These are phyloP conservation scores for Physocephala rufipes DNA, from an alignment of 2,888 invertebrate genomes.

Conservation along the genomic window DNA sequence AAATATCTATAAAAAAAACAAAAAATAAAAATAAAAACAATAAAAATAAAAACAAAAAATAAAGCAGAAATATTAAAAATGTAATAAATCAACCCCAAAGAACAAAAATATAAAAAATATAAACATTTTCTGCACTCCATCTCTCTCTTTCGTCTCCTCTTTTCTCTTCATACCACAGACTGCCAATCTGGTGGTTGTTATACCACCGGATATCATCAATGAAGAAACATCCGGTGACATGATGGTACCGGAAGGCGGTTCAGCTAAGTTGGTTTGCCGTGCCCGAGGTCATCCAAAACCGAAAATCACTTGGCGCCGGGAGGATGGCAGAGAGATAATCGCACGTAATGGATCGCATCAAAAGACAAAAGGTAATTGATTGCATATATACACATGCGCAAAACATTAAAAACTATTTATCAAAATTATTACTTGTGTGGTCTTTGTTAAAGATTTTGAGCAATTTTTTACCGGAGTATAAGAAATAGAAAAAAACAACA, in stretches of 20 bases:
- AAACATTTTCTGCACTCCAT: too few species aligned
- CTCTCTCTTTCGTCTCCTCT: not conserved
- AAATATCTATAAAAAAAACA: too few species aligned
- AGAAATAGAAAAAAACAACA: too few species aligned
- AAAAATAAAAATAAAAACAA: conserved; percentile 22
- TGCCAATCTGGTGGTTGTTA: conserved; percentile 89
- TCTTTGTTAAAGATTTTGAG: too few species aligned
- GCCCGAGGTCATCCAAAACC: conserved; percentile 87
- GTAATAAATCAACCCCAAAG: conserved; percentile 7
- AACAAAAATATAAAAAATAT: not conserved
- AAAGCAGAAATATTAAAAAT: conserved; percentile 14
- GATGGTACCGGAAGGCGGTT: conserved; percentile 94
- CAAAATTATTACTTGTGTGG: too few species aligned
- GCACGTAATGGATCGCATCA: conserved; percentile 77
- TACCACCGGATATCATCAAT: conserved; percentile 88
- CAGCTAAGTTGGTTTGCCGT: conserved; percentile 86
- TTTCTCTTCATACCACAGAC: conserved; percentile 72
- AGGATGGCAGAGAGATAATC: conserved; percentile 85
- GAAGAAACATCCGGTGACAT: conserved; percentile 92
- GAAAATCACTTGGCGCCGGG: conserved; percentile 85
- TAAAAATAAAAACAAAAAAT: conserved; percentile 20
- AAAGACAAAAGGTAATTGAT: conserved; percentile 76
- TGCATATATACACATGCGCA: not conserved
- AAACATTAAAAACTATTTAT: too few species aligned
- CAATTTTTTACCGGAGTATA: too few species aligned